Conservation (phyloP, 2,113 vertebrate genomes). For the Gallinago paraguaiae region DNA sequence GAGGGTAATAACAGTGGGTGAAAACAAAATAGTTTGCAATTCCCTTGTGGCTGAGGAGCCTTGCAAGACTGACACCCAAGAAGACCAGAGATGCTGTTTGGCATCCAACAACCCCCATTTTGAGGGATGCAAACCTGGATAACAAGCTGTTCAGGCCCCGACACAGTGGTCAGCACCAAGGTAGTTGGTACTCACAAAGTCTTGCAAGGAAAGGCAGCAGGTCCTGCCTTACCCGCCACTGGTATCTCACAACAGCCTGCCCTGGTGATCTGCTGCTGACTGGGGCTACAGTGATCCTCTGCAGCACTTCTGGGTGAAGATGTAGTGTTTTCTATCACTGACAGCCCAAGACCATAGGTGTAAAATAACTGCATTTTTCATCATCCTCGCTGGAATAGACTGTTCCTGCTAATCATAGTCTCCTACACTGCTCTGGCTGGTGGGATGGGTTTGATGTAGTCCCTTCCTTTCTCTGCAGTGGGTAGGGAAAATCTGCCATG, state of each 20-base stretch:
- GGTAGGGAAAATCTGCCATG: background rate
- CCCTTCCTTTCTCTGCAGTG: background rate
- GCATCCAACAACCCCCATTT: background rate
- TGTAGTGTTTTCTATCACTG: background rate
- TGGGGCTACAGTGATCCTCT: background rate
- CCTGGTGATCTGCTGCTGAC: background rate
- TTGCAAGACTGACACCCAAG: background rate
- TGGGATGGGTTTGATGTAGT: background rate
- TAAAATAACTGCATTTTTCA: background rate
- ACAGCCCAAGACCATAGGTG: background rate
- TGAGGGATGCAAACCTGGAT: background rate
- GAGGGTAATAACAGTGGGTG: background rate
- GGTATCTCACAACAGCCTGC: background rate
- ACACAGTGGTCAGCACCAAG: background rate
- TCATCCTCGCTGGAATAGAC: background rate
- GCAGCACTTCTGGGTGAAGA: background rate
- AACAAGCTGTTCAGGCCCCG: background rate
- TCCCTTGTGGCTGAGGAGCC: background rate
- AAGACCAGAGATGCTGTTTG: background rate
- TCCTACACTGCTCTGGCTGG: background rate
- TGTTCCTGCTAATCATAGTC: background rate
- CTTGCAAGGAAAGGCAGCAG: background rate
- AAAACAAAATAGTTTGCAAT: background rate
- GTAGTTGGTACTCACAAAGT: background rate
- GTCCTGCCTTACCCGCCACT: rapidly evolving